A percentile compares a stretch with the other conserved stretches of the same genome.
Evolutionary conservation across 2,888 invertebrate species (phyloP).

Genomic region (Hecatera dysodea): DNA sequence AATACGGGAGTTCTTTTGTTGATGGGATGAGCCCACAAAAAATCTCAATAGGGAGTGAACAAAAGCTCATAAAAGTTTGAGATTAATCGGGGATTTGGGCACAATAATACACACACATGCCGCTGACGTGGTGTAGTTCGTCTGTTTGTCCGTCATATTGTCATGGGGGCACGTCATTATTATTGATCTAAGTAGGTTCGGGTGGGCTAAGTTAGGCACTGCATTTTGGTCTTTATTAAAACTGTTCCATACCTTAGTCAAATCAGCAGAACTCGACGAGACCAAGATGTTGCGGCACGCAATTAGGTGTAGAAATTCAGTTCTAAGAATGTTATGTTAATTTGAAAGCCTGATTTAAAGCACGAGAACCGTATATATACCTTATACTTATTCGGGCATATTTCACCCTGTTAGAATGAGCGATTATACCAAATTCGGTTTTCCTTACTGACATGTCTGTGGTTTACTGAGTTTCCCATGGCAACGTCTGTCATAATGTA

Average conservation of each 20-base stretch:
- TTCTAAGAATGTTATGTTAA: no score
- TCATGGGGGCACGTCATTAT: slow-evolving; percentile 61
- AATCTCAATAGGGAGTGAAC: slow-evolving; percentile 86
- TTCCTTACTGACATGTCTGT: no score
- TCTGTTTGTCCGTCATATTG: slow-evolving; percentile 77
- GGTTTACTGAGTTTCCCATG: no score
- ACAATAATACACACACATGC: slow-evolving; percentile 88
- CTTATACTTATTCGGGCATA: no score
- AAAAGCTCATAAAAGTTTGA: slow-evolving; percentile 89
- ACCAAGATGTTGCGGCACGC: background rate
- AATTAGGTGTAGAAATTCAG: background rate
- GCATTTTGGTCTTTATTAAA: background rate
- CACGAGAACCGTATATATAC: no score
- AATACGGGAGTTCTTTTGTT: slow-evolving; percentile 68
- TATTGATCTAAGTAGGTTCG: slow-evolving; percentile 35
- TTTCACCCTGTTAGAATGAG: no score
- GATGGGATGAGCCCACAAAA: slow-evolving; percentile 77
- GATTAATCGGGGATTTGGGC: slow-evolving; percentile 90
- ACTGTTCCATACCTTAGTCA: background rate
- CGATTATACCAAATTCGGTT: no score
- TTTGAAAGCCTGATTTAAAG: no score
- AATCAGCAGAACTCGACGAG: background rate
- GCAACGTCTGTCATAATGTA: no score
- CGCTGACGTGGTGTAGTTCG: slow-evolving; percentile 74
- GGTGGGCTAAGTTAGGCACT: background rate